phyloP scores from a whole-genome alignment of 1,140 invertebrate genomes.

The Bombus confusus region DNA sequence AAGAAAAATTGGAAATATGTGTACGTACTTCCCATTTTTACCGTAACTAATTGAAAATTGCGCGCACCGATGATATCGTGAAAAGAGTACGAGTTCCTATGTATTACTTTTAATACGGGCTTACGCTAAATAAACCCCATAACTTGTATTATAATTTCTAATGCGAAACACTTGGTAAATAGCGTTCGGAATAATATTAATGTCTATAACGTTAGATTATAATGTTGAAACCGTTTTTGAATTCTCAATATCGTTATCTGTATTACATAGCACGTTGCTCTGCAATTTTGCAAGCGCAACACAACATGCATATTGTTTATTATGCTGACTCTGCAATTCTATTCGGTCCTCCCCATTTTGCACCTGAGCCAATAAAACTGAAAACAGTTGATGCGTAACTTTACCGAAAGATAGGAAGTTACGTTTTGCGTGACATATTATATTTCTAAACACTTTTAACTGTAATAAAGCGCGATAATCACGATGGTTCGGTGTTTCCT shows the following conservation, averaged over 20 bases:
- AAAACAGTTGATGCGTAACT: conserved; percentile 34
- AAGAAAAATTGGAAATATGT: neutral
- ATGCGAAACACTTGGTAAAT: neutral
- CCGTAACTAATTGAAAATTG: neutral
- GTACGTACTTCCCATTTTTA: neutral
- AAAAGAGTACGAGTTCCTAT: neutral
- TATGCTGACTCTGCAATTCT: conserved; percentile 28
- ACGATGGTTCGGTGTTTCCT: neutral
- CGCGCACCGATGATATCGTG: too few relatives aligned
- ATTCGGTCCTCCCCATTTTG: conserved; percentile 14
- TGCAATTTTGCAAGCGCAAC: conserved; percentile 16
- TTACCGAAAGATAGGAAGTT: neutral
- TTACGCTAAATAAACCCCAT: neutral
- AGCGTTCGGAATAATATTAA: neutral
- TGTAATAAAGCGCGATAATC: neutral
- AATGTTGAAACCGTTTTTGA: conserved; percentile 25
- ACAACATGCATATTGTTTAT: conserved; percentile 44
- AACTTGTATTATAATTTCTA: conserved; percentile 28
- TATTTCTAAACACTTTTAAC: conserved; percentile 14
- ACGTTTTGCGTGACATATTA: neutral
- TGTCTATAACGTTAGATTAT: conserved; percentile 6
- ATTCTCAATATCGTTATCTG: conserved; percentile 52
- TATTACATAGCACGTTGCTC: conserved; percentile 23
- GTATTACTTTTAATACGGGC: neutral
- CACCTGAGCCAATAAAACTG: conserved; percentile 22